Evolutionary conservation across 1,140 invertebrate genomes (phyloP).

Genomic region (Brachionus paranguensis): DNA sequence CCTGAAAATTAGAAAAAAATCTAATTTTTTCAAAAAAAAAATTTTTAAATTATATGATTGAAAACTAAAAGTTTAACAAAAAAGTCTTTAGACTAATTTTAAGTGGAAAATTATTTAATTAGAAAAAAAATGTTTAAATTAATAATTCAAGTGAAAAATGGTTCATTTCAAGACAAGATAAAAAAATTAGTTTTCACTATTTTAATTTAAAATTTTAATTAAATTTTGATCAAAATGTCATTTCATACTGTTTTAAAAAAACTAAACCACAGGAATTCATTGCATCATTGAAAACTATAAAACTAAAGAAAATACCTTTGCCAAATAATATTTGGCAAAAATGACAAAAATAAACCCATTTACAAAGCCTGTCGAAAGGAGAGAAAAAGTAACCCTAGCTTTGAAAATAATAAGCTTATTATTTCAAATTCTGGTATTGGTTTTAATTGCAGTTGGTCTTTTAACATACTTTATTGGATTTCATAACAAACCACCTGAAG

Average conservation of each 20-base stretch:
- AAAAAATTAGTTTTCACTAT: not conserved
- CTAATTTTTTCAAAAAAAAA: too few species aligned
- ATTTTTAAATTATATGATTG: too few species aligned
- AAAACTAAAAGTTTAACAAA: too few species aligned
- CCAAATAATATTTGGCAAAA: not conserved
- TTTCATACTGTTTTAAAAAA: not conserved
- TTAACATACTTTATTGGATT: not conserved
- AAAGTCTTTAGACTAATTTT: not conserved
- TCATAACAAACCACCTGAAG: constrained; percentile 2
- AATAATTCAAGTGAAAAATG: not conserved
- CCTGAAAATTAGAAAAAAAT: too few species aligned
- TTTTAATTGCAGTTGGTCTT: not conserved
- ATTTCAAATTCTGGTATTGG: not conserved
- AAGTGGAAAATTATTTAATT: not conserved
- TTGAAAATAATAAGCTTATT: not conserved
- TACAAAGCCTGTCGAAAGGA: not conserved
- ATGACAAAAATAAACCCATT: constrained; percentile 14
- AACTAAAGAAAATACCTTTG: not conserved
- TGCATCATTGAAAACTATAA: not conserved
- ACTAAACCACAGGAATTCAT: not conserved
- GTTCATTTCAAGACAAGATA: not conserved
- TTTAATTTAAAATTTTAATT: not conserved
- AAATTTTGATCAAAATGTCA: not conserved
- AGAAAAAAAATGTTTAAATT: not conserved
- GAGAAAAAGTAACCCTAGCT: not conserved